These are phyloP conservation scores for Palythoa caribaeorum DNA, from an alignment of 92 coral and sea anemone species.

Conservation along the genomic window DNA sequence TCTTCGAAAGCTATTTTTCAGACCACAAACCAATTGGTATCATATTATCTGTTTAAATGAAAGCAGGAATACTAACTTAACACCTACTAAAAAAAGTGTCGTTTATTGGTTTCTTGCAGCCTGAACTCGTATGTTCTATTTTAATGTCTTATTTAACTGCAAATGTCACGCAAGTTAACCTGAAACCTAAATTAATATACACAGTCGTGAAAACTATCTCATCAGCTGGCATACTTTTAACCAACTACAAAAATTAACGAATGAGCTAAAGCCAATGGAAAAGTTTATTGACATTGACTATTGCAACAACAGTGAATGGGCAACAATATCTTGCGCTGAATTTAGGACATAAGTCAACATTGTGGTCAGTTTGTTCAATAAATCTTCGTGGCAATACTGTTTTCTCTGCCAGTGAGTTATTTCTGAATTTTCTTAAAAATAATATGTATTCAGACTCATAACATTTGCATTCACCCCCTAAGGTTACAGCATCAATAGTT, in stretches of 20 bases:
- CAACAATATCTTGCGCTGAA: constrained; percentile 22
- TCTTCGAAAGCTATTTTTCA: constrained; percentile 19
- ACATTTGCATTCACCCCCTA: constrained; percentile 21
- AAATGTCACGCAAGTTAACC: constrained; percentile 23
- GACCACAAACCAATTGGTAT: constrained; percentile 27
- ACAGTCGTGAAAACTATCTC: constrained; percentile 6
- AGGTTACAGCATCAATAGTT: constrained; percentile 23
- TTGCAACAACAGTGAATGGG: constrained; percentile 14
- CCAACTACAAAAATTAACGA: constrained; percentile 28
- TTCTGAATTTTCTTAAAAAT: constrained; percentile 23
- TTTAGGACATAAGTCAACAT: neutral
- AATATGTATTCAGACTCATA: constrained; percentile 13
- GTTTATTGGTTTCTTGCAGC: constrained; percentile 13
- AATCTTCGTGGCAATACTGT: constrained; percentile 19
- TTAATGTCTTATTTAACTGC: constrained; percentile 7
- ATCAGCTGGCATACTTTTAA: constrained; percentile 13
- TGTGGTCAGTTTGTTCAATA: neutral
- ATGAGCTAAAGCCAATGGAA: constrained; percentile 22
- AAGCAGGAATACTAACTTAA: constrained; percentile 22
- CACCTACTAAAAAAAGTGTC: constrained; percentile 16
- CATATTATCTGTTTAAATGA: constrained; percentile 16
- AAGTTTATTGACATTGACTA: constrained; percentile 17
- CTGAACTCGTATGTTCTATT: constrained; percentile 13
- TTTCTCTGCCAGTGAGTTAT: constrained; percentile 25
- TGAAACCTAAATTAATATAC: constrained; percentile 18